phyloP scores from a whole-genome alignment of 2,797 vertebrate genomes.

The Siniperca undulata region DNA sequence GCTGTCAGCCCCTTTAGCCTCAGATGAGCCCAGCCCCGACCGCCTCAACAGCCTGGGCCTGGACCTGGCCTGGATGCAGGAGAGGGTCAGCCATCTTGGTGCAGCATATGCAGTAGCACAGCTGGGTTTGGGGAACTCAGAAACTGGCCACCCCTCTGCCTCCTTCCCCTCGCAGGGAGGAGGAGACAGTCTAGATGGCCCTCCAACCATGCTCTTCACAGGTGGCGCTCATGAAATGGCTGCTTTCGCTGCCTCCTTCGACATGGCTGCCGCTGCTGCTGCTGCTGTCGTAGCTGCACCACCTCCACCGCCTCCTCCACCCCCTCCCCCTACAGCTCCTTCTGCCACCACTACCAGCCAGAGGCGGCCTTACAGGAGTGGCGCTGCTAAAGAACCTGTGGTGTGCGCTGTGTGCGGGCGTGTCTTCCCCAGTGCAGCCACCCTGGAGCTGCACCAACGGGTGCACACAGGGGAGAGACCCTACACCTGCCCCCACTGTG shows the following conservation, averaged over 20 bases:
- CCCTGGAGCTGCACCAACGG: conserved; percentile 78
- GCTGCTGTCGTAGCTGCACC: conserved; percentile 34
- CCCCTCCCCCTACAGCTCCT: conserved; percentile 35
- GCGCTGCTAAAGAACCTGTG: conserved; percentile 51
- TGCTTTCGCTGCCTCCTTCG: conserved; percentile 75
- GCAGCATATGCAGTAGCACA: conserved; percentile 78
- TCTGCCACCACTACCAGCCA: conserved; percentile 31
- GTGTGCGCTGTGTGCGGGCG: conserved; percentile 73
- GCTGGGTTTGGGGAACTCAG: conserved; percentile 70
- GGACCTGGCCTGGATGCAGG: conserved; percentile 81
- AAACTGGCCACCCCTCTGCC: conserved; percentile 61
- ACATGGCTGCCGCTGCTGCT: conserved; percentile 58
- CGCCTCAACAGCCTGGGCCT: conserved; percentile 72
- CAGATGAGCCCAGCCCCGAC: conserved; percentile 65
- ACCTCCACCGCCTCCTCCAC: conserved; percentile 26
- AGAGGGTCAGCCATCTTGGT: conserved; percentile 79
- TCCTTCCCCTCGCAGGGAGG: conserved; percentile 70
- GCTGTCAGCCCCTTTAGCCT: conserved; percentile 42
- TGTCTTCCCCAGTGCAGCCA: conserved; percentile 62
- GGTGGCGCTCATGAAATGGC: conserved; percentile 74
- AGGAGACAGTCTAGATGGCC: conserved; percentile 63
- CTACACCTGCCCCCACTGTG: conserved; percentile 82
- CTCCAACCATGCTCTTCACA: conserved; percentile 74
- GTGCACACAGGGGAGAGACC: conserved; percentile 82
- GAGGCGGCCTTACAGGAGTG: conserved; percentile 52